Percentiles rank a stretch among this genome's conserved stretches.
phyloP scores from a whole-genome alignment of 1,140 invertebrate genomes.

The Sitobion miscanthi region DNA sequence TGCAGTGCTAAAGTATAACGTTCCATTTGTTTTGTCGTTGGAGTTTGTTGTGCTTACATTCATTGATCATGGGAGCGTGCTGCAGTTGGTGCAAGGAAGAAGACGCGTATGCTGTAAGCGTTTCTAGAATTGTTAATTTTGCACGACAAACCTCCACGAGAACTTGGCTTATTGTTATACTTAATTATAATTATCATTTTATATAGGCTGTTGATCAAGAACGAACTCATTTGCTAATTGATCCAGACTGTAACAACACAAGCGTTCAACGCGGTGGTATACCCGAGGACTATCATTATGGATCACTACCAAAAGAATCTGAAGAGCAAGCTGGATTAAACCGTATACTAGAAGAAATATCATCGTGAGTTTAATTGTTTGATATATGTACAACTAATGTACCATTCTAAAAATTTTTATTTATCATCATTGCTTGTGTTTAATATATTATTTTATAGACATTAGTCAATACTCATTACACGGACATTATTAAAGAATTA shows the following conservation, averaged over 20 bases:
- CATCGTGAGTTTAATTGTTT: slow-evolving; percentile 72
- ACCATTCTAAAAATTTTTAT: background rate
- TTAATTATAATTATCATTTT: background rate
- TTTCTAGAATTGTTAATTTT: slow-evolving; percentile 62
- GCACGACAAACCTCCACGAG: background rate
- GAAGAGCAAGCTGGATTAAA: slow-evolving; percentile 89
- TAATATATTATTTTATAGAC: background rate
- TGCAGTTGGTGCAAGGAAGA: slow-evolving; percentile 52
- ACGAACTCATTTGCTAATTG: slow-evolving; percentile 72
- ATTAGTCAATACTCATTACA: background rate
- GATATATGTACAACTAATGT: too few relatives aligned
- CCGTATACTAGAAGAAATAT: slow-evolving; percentile 85
- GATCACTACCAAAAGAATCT: slow-evolving; percentile 76
- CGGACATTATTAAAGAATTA: too few relatives aligned
- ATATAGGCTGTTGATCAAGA: slow-evolving; percentile 63
- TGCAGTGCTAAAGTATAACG: background rate
- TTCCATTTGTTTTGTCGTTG: background rate
- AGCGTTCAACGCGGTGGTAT: slow-evolving; percentile 68
- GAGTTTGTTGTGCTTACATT: background rate
- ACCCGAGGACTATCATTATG: slow-evolving; percentile 65
- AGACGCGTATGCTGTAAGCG: slow-evolving; percentile 58
- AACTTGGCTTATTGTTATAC: background rate
- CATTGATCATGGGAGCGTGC: slow-evolving; percentile 23
- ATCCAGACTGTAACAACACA: slow-evolving; percentile 73
- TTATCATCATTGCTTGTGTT: background rate